phyloP scores from a whole-genome alignment of 2,113 vertebrate genomes.

The Protomyctophum bolini region DNA sequence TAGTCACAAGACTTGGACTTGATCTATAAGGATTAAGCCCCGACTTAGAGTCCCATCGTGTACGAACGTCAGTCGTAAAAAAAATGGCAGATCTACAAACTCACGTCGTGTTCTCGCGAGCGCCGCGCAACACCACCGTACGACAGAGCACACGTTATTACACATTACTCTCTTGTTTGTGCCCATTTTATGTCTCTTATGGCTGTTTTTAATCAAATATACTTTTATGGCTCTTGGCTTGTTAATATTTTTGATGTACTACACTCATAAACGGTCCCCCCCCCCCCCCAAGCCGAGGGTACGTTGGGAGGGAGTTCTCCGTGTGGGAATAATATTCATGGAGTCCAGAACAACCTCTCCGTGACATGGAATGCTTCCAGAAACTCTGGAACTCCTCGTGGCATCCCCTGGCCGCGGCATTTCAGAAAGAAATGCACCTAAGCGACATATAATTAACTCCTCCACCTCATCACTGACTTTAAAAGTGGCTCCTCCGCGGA shows the following conservation, averaged over 20 bases:
- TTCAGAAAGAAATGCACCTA: constrained; percentile 61
- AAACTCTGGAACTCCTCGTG: constrained; percentile 29
- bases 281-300: neutral
- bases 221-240: constrained; percentile 10
- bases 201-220: constrained; percentile 6
- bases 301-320: neutral
- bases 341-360: constrained; percentile 41
- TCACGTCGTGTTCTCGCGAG: no score
- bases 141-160: no score
- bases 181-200: constrained; percentile 7
- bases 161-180: neutral
- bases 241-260: constrained; percentile 23
- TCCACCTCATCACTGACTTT: constrained; percentile 74
- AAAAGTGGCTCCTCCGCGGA: constrained; percentile 56
- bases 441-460: constrained; percentile 77
- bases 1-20: neutral
- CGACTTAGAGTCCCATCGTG: no score
- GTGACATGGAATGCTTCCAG: constrained; percentile 60
- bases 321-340: constrained; percentile 44
- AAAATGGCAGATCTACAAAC: no score
- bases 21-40: no score
- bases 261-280: constrained; percentile 14
- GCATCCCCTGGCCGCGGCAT: constrained; percentile 41
- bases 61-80: no score
- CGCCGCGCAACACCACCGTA: no score